Percentiles rank a stretch among this genome's conserved stretches.
Evolutionary conservation across 1,140 invertebrate species (phyloP).

Genomic region (Mya arenaria): DNA sequence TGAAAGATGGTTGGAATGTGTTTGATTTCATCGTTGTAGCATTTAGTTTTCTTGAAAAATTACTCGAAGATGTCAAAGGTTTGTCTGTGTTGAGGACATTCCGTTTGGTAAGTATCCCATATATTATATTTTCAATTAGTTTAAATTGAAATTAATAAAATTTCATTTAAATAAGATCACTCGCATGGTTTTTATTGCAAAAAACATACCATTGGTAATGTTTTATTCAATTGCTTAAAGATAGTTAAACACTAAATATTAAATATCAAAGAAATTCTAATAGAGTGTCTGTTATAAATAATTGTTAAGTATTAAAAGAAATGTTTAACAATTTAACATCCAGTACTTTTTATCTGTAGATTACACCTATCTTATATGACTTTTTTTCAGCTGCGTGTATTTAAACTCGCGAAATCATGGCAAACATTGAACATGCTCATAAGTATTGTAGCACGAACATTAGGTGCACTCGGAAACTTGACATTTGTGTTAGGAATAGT

Average conservation of each 20-base stretch:
- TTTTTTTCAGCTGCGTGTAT: slow-evolving; percentile 90
- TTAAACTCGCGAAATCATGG: slow-evolving; percentile 99
- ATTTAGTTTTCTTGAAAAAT: slow-evolving; percentile 95
- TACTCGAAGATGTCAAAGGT: slow-evolving; percentile 95
- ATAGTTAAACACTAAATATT: too few species aligned
- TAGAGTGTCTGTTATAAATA: too few species aligned
- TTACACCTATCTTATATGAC: too few species aligned
- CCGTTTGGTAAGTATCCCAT: slow-evolving; percentile 91
- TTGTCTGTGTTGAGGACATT: slow-evolving; percentile 98
- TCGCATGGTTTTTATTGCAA: too few species aligned
- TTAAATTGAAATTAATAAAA: too few species aligned
- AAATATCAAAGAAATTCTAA: too few species aligned
- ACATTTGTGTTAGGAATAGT: slow-evolving; percentile 99
- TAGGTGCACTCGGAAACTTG: slow-evolving; percentile 98
- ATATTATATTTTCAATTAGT: neutral
- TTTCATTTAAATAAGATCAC: too few species aligned
- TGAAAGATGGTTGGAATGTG: slow-evolving; percentile 99
- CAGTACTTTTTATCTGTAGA: too few species aligned
- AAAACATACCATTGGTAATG: too few species aligned
- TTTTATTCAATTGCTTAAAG: too few species aligned
- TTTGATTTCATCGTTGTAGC: slow-evolving; percentile 99
- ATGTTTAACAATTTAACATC: too few species aligned
- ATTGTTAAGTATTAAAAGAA: too few species aligned
- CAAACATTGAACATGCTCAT: slow-evolving; percentile 98
- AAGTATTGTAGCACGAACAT: slow-evolving; percentile 98